A percentile compares a stretch with the other conserved stretches of the same genome.
phyloP scores from a whole-genome alignment of 2,113 vertebrate genomes.

The Lophius piscatorius region DNA sequence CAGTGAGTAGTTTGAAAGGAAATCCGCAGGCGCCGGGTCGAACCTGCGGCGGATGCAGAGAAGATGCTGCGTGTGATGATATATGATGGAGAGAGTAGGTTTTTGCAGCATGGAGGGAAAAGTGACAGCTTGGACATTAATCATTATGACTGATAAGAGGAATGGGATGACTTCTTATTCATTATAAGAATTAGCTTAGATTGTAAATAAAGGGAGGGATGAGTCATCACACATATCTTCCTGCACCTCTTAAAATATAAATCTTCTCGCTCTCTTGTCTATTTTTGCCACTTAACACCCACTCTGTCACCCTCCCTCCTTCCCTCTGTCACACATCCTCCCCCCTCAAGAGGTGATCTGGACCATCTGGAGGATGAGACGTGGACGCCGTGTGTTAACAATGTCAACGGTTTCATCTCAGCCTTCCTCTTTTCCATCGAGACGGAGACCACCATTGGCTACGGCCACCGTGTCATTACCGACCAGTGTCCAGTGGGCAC shows the following conservation, averaged over 20 bases:
- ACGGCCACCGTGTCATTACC: constrained; percentile 94
- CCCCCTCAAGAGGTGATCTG: constrained; percentile 85
- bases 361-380: constrained; percentile 91
- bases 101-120: constrained; percentile 35
- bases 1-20: constrained; percentile 8
- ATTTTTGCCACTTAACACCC: constrained; percentile 43
- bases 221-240: constrained; percentile 16
- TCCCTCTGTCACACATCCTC: constrained; percentile 24
- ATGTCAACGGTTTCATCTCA: constrained; percentile 94
- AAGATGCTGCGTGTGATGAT: constrained; percentile 13
- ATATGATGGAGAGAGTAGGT: constrained; percentile 9
- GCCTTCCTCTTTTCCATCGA: constrained; percentile 98
- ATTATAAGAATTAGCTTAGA: constrained; percentile 12
- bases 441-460: constrained; percentile 96
- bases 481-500: constrained; percentile 96
- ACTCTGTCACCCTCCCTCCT: constrained; percentile 33
- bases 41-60: constrained; percentile 12
- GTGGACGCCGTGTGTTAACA: constrained; percentile 97
- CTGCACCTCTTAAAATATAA: constrained; percentile 52
- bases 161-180: not conserved
- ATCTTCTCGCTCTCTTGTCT: constrained; percentile 38
- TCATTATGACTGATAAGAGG: constrained; percentile 1
- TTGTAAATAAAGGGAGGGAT: constrained; percentile 7
- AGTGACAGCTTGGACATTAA: constrained; percentile 17
- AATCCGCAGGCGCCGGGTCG: constrained; percentile 6